Evolutionary conservation across 2,113 vertebrate species (phyloP), one percentile per base, ranked within the genome.

Genomic region (Stegastes partitus): DNA sequence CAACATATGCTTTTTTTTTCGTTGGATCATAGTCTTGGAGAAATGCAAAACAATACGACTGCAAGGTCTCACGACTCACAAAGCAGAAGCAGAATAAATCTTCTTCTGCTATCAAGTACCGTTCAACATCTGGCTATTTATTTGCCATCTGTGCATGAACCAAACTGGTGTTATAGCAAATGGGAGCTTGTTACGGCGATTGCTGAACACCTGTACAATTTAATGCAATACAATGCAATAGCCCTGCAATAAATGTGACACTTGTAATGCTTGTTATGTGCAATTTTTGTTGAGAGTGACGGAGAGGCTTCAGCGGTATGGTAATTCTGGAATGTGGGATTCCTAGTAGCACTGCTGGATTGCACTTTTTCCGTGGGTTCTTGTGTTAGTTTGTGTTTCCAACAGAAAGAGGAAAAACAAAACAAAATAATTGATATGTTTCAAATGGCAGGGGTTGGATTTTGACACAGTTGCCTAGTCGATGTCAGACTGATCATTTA

Each of bases 41-140:
- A 57, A 70, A 77, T 58, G 45, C 45, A 37, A 51, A 68, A 66
- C 39, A 21, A 28, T 22, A 7, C 18, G 0, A 1, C 11, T 1
- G 12, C 44, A 79, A 54, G 49, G 21, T 47, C 39, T 49, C 68
- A 21, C 3, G 9, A 57, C 21, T 66, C 37, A 64, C 26, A 34
- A 49, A 81, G 69, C 34, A 67, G 31, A 68, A 66, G 44, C 19
- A 44, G 44, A 34, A 53, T 56, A 58, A 62, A 54, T 72, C 11
- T 26, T 23, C 28, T 18, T 55, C 12, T 45, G 34, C 8, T 39
- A 23, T 61, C 56, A 47, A 62, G 53, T 50, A 42, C 53, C 42
- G 57, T 22, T 68, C 23, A 76, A 75, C 79, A 66, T 76, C 81
- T 77, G 73, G 37, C 66, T 59, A 59, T 72, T 72, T 68, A 54